A percentile compares a stretch with the other conserved stretches of the same genome.
phyloP scores from a whole-genome alignment of 1,140 invertebrate genomes.

The Micrasema longulum region DNA sequence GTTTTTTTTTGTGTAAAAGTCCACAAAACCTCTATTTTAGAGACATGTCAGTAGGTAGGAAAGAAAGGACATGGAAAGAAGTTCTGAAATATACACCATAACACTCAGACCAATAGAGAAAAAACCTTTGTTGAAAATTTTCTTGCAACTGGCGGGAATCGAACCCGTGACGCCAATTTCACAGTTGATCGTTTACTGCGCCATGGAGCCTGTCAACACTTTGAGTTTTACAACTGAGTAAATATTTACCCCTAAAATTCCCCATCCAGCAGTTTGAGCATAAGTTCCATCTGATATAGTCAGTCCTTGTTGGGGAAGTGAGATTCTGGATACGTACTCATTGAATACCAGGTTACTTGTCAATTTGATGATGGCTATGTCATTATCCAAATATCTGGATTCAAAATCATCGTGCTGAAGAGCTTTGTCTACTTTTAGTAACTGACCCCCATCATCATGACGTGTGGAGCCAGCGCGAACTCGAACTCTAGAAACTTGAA shows the following conservation, averaged over 20 bases:
- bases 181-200: too few relatives aligned
- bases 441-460: constrained; percentile 33
- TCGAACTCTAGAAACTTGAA: not conserved
- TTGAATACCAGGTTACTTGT: not conserved
- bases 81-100: too few relatives aligned
- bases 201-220: too few relatives aligned
- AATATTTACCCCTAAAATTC: constrained; percentile 45
- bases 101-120: too few relatives aligned
- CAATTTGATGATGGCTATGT: not conserved
- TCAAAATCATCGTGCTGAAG: constrained; percentile 25
- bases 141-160: too few relatives aligned
- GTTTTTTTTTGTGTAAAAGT: too few relatives aligned
- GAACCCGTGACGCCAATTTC: too few relatives aligned
- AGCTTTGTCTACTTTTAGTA: not conserved
- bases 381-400: not conserved
- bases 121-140: too few relatives aligned
- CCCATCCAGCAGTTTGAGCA: constrained; percentile 61
- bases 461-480: constrained; percentile 34
- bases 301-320: not conserved
- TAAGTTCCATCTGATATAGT: not conserved
- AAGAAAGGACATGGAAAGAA: too few relatives aligned
- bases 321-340: not conserved
- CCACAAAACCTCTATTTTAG: too few relatives aligned
- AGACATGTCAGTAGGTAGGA: too few relatives aligned
- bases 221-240: too few relatives aligned